A percentile compares a stretch with the other conserved stretches of the same genome.
phyloP scores from a whole-genome alignment of 2,113 vertebrate genomes.

The Cyanistes caeruleus region DNA sequence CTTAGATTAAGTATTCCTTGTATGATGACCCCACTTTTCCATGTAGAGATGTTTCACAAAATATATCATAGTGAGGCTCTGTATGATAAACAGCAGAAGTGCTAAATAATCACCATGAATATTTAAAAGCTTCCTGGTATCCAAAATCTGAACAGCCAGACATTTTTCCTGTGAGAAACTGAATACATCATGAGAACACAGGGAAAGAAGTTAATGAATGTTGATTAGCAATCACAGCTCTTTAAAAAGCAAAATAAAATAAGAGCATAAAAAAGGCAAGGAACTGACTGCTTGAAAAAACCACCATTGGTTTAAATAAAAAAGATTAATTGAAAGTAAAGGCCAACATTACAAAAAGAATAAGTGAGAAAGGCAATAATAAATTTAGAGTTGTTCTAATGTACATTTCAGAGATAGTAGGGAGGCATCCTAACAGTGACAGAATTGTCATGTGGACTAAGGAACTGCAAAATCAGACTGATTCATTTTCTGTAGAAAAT shows the following conservation, averaged over 20 bases:
- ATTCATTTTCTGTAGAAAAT: not conserved
- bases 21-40: not conserved
- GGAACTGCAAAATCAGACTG: not conserved
- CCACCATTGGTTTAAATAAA: not conserved
- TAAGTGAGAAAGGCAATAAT: not conserved
- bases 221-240: constrained; percentile 2
- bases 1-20: not conserved
- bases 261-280: not conserved
- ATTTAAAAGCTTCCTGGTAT: not conserved
- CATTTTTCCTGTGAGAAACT: not conserved
- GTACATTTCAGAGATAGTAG: not conserved
- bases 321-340: not conserved
- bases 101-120: constrained; percentile 8
- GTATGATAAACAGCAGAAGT: not conserved
- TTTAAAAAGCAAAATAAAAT: not conserved
- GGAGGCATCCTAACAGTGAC: not conserved
- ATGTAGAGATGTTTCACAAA: not conserved
- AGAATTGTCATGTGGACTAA: not conserved
- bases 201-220: not conserved
- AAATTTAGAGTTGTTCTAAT: not conserved
- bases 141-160: not conserved
- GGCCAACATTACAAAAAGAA: not conserved
- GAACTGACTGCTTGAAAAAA: not conserved
- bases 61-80: not conserved
- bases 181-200: not conserved